These are phyloP conservation scores for Pangasius mekongensis DNA, from an alignment of 2,797 vertebrate species.

Conservation along the genomic window DNA sequence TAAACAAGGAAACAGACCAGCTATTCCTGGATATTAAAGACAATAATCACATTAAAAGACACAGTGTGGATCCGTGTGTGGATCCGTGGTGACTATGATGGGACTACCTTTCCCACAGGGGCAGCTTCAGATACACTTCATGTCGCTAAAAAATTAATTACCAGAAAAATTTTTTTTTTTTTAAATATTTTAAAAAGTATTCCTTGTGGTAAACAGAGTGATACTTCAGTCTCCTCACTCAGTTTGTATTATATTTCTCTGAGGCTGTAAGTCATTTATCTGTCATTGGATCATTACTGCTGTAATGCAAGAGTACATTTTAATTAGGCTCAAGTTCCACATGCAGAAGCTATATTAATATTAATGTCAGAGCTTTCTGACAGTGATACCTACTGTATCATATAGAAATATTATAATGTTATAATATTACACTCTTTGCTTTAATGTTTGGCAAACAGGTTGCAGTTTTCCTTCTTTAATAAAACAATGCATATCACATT, in stretches of 20 bases:
- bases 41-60: conserved; percentile 70
- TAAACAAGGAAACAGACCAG: conserved; percentile 41
- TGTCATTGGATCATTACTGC: neutral
- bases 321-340: conserved; percentile 17
- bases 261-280: conserved; percentile 6
- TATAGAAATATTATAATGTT: conserved; percentile 3
- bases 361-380: neutral
- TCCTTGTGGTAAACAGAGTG: neutral
- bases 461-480: neutral
- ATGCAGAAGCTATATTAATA: neutral
- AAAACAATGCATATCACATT: neutral
- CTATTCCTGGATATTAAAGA: conserved; percentile 61
- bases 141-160: conserved; percentile 42
- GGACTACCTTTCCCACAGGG: conserved; percentile 42
- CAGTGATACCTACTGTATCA: neutral
- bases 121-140: conserved; percentile 35
- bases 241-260: neutral
- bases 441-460: neutral
- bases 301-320: conserved; percentile 11
- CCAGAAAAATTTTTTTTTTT: neutral
- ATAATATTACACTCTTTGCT: neutral
- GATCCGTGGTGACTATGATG: conserved; percentile 58
- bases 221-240: neutral
- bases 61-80: conserved; percentile 57
- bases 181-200: neutral